Evolutionary conservation across 37 sponge, comb jelly and placozoan species (phyloP).

Genomic region (Mnemiopsis leidyi): DNA sequence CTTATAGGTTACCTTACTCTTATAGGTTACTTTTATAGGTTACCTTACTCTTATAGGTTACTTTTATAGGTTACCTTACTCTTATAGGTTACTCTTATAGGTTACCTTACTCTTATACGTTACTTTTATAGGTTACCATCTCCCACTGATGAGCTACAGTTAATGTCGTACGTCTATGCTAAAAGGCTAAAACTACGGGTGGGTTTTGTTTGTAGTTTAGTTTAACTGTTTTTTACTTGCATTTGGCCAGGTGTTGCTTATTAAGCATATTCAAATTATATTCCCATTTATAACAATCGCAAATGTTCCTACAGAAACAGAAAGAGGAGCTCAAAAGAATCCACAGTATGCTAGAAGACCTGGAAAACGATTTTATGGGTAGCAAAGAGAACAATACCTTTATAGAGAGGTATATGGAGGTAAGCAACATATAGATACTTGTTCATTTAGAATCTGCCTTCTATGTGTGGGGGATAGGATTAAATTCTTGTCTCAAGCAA

Average conservation of each 20-base stretch:
- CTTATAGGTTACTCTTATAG: not conserved
- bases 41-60: too few relatives aligned
- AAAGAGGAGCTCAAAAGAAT: slow-evolving; percentile 15
- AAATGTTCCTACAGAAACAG: too few relatives aligned
- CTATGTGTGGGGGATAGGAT: too few relatives aligned
- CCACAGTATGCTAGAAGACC: not conserved
- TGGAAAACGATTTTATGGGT: slow-evolving; percentile 33
- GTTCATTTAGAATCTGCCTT: too few relatives aligned
- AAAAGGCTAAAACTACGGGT: not conserved
- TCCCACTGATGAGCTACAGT: not conserved
- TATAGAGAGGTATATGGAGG: slow-evolving; percentile 55
- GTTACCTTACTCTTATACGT: not conserved
- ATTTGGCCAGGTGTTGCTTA: too few relatives aligned
- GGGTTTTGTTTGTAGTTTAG: not conserved
- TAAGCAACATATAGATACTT: too few relatives aligned
- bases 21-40: too few relatives aligned
- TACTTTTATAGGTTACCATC: not conserved
- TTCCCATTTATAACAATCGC: too few relatives aligned
- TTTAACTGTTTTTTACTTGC: not conserved
- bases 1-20: too few relatives aligned
- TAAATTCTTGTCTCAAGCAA: too few relatives aligned
- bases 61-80: too few relatives aligned
- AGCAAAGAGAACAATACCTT: not conserved
- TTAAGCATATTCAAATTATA: too few relatives aligned
- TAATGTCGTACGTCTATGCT: not conserved